Conservation (phyloP, 1,140 invertebrate species). For the Drosophila quadrilineata region DNA sequence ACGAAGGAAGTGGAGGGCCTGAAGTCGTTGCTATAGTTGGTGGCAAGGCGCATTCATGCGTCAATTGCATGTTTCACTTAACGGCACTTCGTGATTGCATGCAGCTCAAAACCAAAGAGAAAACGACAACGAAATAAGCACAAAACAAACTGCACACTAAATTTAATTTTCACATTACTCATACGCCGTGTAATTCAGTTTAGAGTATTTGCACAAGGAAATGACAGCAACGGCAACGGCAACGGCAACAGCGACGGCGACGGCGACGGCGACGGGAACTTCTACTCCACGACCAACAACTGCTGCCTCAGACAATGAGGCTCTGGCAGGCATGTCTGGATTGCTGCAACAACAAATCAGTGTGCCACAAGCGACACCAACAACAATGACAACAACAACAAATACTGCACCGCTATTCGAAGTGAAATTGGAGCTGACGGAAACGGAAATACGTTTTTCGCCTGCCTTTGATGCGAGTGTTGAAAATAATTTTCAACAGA, state of each 20-base stretch:
- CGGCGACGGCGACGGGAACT: background rate
- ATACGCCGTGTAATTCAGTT: slow-evolving; percentile 80
- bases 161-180: slow-evolving; percentile 81
- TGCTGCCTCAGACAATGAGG: too few relatives aligned
- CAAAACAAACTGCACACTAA: slow-evolving; percentile 72
- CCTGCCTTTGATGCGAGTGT: slow-evolving; percentile 76
- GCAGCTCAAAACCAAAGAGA: slow-evolving; percentile 29
- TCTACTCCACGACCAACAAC: too few relatives aligned
- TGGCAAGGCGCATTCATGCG: slow-evolving; percentile 66
- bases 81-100: slow-evolving; percentile 77
- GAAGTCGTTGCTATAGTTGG: too few relatives aligned
- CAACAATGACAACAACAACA: slow-evolving; percentile 16
- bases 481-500: slow-evolving; percentile 81
- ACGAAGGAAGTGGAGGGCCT: too few relatives aligned
- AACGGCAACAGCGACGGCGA: slow-evolving; percentile 12
- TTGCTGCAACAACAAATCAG: slow-evolving; percentile 63
- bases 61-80: slow-evolving; percentile 80
- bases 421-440: slow-evolving; percentile 79
- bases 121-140: slow-evolving; percentile 50
- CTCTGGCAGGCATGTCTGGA: slow-evolving; percentile 41
- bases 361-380: slow-evolving; percentile 41
- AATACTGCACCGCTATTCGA: slow-evolving; percentile 74
- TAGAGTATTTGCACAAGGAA: slow-evolving; percentile 81
- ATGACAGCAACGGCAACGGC: slow-evolving; percentile 58
- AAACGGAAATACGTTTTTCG: slow-evolving; percentile 78